A percentile compares a stretch with the other conserved stretches of the same genome.
Evolutionary conservation across 1,140 invertebrate species (phyloP).

Genomic region (Drosophila kanapiae): DNA sequence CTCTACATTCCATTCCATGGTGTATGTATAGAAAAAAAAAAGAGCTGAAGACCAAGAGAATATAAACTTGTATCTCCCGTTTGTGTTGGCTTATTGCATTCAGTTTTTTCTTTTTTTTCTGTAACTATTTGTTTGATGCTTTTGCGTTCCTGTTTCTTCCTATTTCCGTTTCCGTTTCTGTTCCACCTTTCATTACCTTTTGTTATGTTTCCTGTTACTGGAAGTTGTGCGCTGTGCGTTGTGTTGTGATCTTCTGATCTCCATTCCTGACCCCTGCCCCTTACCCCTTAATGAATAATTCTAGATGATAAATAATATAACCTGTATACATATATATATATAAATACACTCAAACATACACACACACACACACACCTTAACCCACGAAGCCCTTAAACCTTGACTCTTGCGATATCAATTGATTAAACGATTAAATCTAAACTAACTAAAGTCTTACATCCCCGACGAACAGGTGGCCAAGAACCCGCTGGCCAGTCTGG

Average conservation of each 20-base stretch:
- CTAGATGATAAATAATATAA: conserved; percentile 26
- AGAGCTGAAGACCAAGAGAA: conserved; percentile 28
- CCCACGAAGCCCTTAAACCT: conserved; percentile 42
- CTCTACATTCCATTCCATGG: conserved; percentile 18
- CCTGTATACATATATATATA: conserved; percentile 27
- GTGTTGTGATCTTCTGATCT: conserved; percentile 64
- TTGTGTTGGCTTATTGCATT: conserved; percentile 44
- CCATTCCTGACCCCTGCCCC: conserved; percentile 12
- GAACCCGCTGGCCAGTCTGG: conserved; percentile 93
- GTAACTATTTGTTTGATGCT: conserved; percentile 41
- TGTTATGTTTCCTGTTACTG: conserved; percentile 49
- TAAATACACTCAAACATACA: conserved; percentile 2
- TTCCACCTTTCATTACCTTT: conserved; percentile 13
- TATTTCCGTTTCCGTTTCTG: conserved; percentile 35
- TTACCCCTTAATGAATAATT: conserved; percentile 14
- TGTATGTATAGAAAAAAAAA: conserved; percentile 21
- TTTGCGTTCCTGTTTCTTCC: conserved; percentile 33
- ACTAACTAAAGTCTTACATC: conserved; percentile 16
- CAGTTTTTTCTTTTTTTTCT: conserved; percentile 10
- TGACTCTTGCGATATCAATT: conserved; percentile 14
- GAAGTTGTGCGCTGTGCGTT: conserved; percentile 69
- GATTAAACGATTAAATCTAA: conserved; percentile 8
- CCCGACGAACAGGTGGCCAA: conserved; percentile 88
- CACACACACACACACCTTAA: conserved; percentile 32
- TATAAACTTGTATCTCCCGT: conserved; percentile 27